Evolutionary conservation across 1,140 invertebrate genomes (phyloP), one percentile per base, ranked within the genome.

Genomic region (Galleria mellonella): DNA sequence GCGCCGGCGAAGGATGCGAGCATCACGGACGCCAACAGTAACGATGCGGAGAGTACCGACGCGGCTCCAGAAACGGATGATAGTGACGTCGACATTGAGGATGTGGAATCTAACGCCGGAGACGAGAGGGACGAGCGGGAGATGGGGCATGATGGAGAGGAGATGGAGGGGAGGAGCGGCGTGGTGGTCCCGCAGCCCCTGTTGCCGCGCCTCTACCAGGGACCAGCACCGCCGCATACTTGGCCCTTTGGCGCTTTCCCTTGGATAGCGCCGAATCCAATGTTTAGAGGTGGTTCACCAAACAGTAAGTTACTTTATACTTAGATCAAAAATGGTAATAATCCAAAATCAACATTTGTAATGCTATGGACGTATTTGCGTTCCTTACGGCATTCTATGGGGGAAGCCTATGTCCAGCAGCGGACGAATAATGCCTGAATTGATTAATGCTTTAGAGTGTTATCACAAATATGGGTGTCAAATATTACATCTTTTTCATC

Each of bases 181-280:
- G 73, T 85, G 15, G 76, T 86, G 37, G 76, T 83, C 1, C 83
- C 83, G 4, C 82, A 83, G 62, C 76, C 83, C 27, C 35, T 86
- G 45, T 44, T 86, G 46, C 83, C 83, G 36, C 52, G 83, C 13
- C 49, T 86, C 43, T 84, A 85, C 47, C 83, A 83, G 38, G 78
- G 76, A 0, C 82, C 56, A 0, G 58, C 72, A 41, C 72, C 79
- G 44, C 56, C 65, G 15, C 62, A 69, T 6, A 51, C 79, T 0
- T 86, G 83, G 83, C 82, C 83, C 0, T 86, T 86, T 40, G 79
- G 79, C 1, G 74, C 78, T 0, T 86, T 86, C 32, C 72, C 79
- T 0, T 86, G 83, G 82, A 84, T 87, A 78, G 72, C 83, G 8
- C 79, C 74, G 0, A 87, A 84, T 37, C 78, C 72, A 1, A 75